Evolutionary conservation across 2,113 vertebrate genomes (phyloP).

Genomic region (Pleuronectes platessa): DNA sequence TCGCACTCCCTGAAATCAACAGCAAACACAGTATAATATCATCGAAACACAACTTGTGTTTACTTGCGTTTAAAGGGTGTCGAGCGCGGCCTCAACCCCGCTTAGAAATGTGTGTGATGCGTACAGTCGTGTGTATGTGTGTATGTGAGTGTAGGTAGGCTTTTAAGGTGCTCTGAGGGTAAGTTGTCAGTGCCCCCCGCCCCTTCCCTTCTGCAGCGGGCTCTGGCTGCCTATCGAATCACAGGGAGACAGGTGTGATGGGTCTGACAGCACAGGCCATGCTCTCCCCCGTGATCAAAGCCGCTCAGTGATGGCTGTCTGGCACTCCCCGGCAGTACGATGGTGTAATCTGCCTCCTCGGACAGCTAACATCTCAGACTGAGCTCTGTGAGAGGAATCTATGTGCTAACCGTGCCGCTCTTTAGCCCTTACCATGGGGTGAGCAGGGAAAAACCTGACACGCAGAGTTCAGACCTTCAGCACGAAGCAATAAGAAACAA

Average conservation of each 20-base stretch:
- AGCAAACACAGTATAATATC: slow-evolving; percentile 8
- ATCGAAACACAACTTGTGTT: slow-evolving; percentile 46
- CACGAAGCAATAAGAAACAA: slow-evolving; percentile 67
- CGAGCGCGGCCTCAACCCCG: slow-evolving; percentile 22
- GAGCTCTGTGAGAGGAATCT: slow-evolving; percentile 75
- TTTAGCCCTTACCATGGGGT: slow-evolving; percentile 72
- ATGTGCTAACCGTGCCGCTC: slow-evolving; percentile 77
- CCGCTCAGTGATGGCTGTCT: slow-evolving; percentile 78
- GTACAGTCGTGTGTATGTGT: slow-evolving; percentile 20
- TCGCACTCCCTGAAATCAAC: slow-evolving; percentile 85
- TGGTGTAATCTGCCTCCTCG: slow-evolving; percentile 82
- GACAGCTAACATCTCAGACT: slow-evolving; percentile 79
- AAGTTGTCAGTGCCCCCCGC: slow-evolving; percentile 76
- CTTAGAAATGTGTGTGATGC: slow-evolving; percentile 39
- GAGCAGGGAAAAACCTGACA: slow-evolving; percentile 72
- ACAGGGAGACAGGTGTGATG: slow-evolving; percentile 77
- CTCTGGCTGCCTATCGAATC: slow-evolving; percentile 77
- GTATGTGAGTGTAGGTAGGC: slow-evolving; percentile 39
- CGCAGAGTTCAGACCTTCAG: slow-evolving; percentile 68
- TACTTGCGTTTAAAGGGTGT: slow-evolving; percentile 30
- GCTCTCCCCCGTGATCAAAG: slow-evolving; percentile 83
- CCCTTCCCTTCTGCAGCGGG: slow-evolving; percentile 56
- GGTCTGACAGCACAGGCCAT: slow-evolving; percentile 79
- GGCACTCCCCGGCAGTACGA: slow-evolving; percentile 71
- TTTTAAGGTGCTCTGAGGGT: slow-evolving; percentile 73